Evolutionary conservation across 2,888 invertebrate genomes (phyloP).

Genomic region (Plutella xylostella): DNA sequence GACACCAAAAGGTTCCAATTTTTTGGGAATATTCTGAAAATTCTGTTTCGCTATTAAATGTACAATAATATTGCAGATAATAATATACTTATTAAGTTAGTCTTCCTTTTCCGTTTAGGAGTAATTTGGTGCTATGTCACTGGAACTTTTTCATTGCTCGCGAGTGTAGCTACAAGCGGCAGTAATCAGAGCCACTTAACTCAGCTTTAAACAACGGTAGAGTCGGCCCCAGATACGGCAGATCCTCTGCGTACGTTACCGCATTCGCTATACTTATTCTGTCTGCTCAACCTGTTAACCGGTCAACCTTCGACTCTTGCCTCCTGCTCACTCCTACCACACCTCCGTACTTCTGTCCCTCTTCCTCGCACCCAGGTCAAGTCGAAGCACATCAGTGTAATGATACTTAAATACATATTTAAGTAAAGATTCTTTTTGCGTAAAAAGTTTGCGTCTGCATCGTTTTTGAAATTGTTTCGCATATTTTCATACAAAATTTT

Average conservation of each 20-base stretch:
- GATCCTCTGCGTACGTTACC: slow-evolving; percentile 46
- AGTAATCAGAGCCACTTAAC: too few relatives aligned
- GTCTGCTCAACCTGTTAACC: slow-evolving; percentile 65
- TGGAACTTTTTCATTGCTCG: too few relatives aligned
- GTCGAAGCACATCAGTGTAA: slow-evolving; percentile 59
- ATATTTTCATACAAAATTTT: background rate
- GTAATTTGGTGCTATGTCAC: too few relatives aligned
- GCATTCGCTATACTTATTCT: slow-evolving; percentile 58
- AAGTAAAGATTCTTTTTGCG: slow-evolving; percentile 60
- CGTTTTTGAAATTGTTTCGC: background rate
- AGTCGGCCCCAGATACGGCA: slow-evolving; percentile 40
- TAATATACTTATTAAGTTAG: background rate
- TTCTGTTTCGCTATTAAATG: background rate
- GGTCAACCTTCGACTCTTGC: slow-evolving; percentile 48
- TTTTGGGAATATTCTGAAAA: too few relatives aligned
- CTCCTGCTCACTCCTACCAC: slow-evolving; percentile 25
- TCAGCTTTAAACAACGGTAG: slow-evolving; percentile 18
- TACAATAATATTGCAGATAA: background rate
- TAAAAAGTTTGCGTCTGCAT: slow-evolving; percentile 30
- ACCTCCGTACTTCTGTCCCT: slow-evolving; percentile 27
- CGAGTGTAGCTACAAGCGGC: too few relatives aligned
- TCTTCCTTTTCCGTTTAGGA: too few relatives aligned
- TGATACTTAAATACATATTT: slow-evolving; percentile 69
- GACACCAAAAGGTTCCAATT: background rate
- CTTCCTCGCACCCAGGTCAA: slow-evolving; percentile 52